Evolutionary conservation across 2,888 invertebrate species (phyloP), one percentile per base, ranked within the genome.

Genomic region (Nephrotoma guestfalica): DNA sequence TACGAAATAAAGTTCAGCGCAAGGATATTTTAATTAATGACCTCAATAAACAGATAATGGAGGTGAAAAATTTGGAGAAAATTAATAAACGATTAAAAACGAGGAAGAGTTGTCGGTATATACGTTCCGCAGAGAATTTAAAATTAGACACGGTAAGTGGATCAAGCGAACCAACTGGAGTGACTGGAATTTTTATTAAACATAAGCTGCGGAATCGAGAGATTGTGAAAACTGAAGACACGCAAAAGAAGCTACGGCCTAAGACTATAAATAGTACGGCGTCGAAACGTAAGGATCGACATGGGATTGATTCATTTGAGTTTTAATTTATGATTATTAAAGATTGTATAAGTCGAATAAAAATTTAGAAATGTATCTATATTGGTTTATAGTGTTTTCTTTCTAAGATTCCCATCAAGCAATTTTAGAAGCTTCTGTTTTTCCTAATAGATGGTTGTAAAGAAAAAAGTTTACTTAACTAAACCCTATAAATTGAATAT

Each of bases 21-120:
- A 84, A 84, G n/a, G 84, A 84, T 84, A 84, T 84, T 15, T 84
- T 84, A 84, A 84, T 84, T 15, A 42, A 41, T 41, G 84, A 84
- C 4, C 15, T 84, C 15, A 84, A 84, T 41, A 84, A 84, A 4
- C 84, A 84, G 30, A n/a, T 84, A 15, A 7, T 84, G 6, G 84
- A 84, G 84, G 84, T 41, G n/a, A 84, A 84, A 84, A 84, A 84
- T 84, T 84, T 84, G 41, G 84, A 84, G 3, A 84, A 84, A 84
- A 41, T 41, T 6, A 84, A 84, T 84, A 84, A 84, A 41, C 84
- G 84, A 41, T n/a, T 41, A 6, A 84, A 84, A 84, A 15, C 84
- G 9, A 11, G 42, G n/a, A 84, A 42, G 42, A 84, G 13, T n/a
- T 41, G 42, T 15, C 41, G 84, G 2, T 84, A 41, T 41, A 84